Percentiles rank a stretch among this genome's conserved stretches.
Conservation (phyloP, 1,140 invertebrate genomes). For the Hermetia illucens region DNA sequence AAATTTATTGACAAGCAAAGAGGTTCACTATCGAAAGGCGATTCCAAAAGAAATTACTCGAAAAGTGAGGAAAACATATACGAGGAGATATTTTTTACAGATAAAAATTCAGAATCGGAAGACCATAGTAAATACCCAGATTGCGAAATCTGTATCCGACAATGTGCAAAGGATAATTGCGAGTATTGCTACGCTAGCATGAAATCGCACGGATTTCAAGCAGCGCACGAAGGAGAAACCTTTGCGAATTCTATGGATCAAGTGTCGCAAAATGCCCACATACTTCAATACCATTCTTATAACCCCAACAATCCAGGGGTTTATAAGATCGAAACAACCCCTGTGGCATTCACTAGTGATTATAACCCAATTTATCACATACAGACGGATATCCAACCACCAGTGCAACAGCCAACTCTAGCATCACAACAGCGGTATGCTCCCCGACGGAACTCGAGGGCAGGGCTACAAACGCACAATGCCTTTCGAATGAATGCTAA, state of each 20-base stretch:
- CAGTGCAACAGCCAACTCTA: conserved; percentile 12
- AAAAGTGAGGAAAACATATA: conserved; percentile 30
- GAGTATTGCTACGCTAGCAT: conserved; percentile 15
- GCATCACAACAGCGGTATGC: conserved; percentile 10
- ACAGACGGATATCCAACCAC: conserved; percentile 17
- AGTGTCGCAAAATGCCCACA: conserved; percentile 12
- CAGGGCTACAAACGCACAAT: conserved; percentile 11
- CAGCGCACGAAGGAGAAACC: conserved; percentile 1
- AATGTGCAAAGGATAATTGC: conserved; percentile 25
- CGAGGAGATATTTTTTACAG: conserved; percentile 28
- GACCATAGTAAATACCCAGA: conserved; percentile 14
- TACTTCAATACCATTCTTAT: conserved; percentile 29
- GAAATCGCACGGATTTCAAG: no score
- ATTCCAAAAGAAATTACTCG: conserved; percentile 12
- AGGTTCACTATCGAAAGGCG: conserved; percentile 4
- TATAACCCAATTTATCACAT: conserved; percentile 28
- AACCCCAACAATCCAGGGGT: conserved; percentile 30
- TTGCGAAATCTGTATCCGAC: conserved; percentile 25
- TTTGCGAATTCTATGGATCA: conserved; percentile 5
- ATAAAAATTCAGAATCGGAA: conserved; percentile 13
- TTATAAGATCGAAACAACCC: conserved; percentile 29
- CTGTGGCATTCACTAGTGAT: conserved; percentile 28
- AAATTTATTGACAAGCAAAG: conserved; percentile 20
- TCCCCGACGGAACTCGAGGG: no score
- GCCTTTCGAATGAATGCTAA: conserved; percentile 21